Evolutionary conservation across 2,888 invertebrate species (phyloP), one percentile per base, ranked within the genome.

Genomic region (Panopea generosa): DNA sequence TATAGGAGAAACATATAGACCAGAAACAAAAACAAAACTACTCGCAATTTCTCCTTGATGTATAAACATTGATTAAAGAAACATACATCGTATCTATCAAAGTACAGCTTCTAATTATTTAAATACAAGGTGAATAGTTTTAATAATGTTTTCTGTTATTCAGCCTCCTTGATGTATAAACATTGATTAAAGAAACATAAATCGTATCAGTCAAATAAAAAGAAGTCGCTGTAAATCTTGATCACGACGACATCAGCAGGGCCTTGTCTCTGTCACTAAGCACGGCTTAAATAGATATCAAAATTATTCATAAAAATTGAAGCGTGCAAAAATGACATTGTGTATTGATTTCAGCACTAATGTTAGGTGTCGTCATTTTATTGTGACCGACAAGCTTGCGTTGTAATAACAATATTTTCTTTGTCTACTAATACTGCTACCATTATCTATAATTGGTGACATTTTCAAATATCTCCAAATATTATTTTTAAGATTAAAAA

Each of bases 1-100:
- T 40, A 40, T 40, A 40, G 40, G 40, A 40, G 40, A 40, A 40
- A 40, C 40, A 40, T 40, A 40, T 40, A 40, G 40, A 40, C 40
- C 40, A 40, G 40, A 40, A 40, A 40, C 40, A 40, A 40, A 40
- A 40, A 40, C 40, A 40, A 40, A 40, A 40, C 40, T 40, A 40
- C 40, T 40, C 40, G 40, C 40, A 40, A 11, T 11, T n/a, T n/a
- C n/a, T n/a, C n/a, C n/a, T n/a, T n/a, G n/a, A n/a, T n/a, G n/a
- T n/a, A n/a, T n/a, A n/a, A n/a, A n/a, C n/a, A n/a, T n/a, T n/a
- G n/a, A n/a, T n/a, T n/a, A n/a, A n/a, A n/a, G n/a, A n/a, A n/a
- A 40, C 40, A 40, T 40, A 40, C 40, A 40, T 40, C 40, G 40
- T 40, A 40, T 40, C 40, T 11, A 40, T 40, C 40, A 40, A 40